Evolutionary conservation across 2,113 vertebrate species (phyloP), one percentile per base, ranked within the genome.

Genomic region (Hippolais icterina): DNA sequence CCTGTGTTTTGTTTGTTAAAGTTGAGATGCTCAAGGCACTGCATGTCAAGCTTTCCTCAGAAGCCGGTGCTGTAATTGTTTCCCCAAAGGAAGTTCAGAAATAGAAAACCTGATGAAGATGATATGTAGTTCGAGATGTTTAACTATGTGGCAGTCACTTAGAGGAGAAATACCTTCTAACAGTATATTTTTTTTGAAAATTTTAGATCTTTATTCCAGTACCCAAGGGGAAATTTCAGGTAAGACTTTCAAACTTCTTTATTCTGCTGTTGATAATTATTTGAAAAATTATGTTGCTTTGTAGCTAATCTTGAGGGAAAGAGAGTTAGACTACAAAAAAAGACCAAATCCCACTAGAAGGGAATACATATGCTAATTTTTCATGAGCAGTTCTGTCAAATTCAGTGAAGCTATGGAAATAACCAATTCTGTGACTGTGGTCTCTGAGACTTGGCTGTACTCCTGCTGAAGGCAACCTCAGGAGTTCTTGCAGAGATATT

Each of bases 21-120:
- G 15, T 14, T 29, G 39, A 65, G 66, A 52, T 90, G 94, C 76
- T 94, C 35, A 6, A 90, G 47, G 56, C 76, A 41, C 44, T 63
- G 85, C 7, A 1, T 83, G 56, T 80, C 88, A 94, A 15, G 42
- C 75, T 65, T 69, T 71, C 91, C 84, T 93, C 95, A 59, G 92
- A 93, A 64, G 93, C 89, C 91, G 85, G 66, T 9, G 25, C 66
- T 68, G 91, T 71, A 83, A 46, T 84, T 89, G 83, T 95, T 89
- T 93, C 83, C 76, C 90, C 95, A 92, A 94, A 97, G 96, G 96
- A 97, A 97, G 96, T 96, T 83, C 95, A 96, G 95, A 97, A 97
- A 96, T 96, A 97, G 96, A 60, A 96, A 93, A 76, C 44, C 69
- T 56, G 96, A 97, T 96, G 57, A 83, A 95, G 76, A 87, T 0